phyloP scores from a whole-genome alignment of 2,888 invertebrate species.

The Stegophylla sp. region DNA sequence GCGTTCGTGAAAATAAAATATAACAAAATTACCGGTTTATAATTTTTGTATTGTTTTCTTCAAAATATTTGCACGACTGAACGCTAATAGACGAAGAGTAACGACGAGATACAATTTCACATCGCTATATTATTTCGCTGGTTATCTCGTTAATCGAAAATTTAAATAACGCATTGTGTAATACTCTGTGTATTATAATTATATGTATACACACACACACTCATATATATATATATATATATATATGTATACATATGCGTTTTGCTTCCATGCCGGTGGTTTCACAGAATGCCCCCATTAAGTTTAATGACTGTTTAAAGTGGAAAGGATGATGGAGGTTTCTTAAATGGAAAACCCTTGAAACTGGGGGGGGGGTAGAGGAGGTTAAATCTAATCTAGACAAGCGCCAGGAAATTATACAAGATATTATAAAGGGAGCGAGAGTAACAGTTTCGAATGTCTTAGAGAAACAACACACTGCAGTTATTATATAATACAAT shows the following conservation, averaged over 20 bases:
- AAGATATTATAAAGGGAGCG: slow-evolving; percentile 37
- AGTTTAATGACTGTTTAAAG: slow-evolving; percentile 58
- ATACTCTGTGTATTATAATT: slow-evolving; percentile 16
- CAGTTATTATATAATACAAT: slow-evolving; percentile 47
- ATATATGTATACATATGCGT: slow-evolving; percentile 6
- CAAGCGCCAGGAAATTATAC: slow-evolving; percentile 58
- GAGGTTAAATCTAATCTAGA: slow-evolving; percentile 54
- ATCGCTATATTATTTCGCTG: background rate
- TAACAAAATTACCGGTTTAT: too few species aligned
- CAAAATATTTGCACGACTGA: background rate
- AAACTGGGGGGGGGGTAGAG: slow-evolving; percentile 21
- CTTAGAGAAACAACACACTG: slow-evolving; percentile 36
- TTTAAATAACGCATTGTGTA: background rate
- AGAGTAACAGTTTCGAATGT: slow-evolving; percentile 37
- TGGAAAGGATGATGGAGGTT: slow-evolving; percentile 37
- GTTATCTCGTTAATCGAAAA: slow-evolving; percentile 26
- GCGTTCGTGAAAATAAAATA: too few species aligned
- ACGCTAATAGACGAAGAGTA: background rate
- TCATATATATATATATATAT: too few species aligned
- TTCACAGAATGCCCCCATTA: slow-evolving; percentile 37
- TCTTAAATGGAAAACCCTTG: slow-evolving; percentile 48
- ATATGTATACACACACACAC: background rate
- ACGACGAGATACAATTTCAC: background rate
- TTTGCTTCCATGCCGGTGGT: slow-evolving; percentile 48
- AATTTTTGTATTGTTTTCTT: too few species aligned